Conservation (phyloP, 2,888 invertebrate species). For the Macrosoma leucophasiata region DNA sequence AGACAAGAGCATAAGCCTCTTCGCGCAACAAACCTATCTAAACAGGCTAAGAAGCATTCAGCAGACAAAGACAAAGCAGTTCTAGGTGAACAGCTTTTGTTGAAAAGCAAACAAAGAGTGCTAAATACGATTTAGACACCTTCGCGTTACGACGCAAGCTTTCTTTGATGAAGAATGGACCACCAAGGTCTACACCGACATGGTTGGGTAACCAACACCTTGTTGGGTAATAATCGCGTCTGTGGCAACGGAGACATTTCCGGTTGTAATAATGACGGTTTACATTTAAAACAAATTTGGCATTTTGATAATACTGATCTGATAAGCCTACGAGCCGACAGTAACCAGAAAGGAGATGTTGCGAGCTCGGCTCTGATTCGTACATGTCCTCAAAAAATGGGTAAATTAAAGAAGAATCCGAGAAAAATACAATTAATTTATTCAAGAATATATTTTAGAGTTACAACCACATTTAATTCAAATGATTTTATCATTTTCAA, state of each 20-base stretch:
- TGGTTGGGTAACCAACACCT: conserved; percentile 8
- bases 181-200: conserved; percentile 7
- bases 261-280: conserved; percentile 1
- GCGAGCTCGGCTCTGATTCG: too few relatives aligned
- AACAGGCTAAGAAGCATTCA: conserved; percentile 4
- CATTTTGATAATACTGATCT: conserved; percentile 5
- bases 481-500: too few relatives aligned
- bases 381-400: too few relatives aligned
- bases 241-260: conserved; percentile 4
- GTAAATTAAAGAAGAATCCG: too few relatives aligned
- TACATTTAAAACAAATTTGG: conserved; percentile 3
- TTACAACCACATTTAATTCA: too few relatives aligned
- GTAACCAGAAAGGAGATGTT: conserved; percentile 9
- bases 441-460: too few relatives aligned
- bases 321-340: conserved; percentile 4
- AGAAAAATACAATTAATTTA: too few relatives aligned
- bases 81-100: conserved; percentile 12
- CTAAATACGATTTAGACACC: conserved; percentile 2
- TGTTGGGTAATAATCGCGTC: conserved; percentile 1
- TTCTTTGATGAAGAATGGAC: conserved; percentile 10
- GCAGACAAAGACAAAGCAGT: conserved; percentile 1
- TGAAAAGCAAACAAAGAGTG: conserved; percentile 8
- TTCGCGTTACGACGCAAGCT: conserved; percentile 8
- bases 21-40: conserved; percentile 9
- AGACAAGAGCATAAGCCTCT: conserved; percentile 4